phyloP scores from a whole-genome alignment of 1,140 invertebrate genomes.

The Drepana arcuata region DNA sequence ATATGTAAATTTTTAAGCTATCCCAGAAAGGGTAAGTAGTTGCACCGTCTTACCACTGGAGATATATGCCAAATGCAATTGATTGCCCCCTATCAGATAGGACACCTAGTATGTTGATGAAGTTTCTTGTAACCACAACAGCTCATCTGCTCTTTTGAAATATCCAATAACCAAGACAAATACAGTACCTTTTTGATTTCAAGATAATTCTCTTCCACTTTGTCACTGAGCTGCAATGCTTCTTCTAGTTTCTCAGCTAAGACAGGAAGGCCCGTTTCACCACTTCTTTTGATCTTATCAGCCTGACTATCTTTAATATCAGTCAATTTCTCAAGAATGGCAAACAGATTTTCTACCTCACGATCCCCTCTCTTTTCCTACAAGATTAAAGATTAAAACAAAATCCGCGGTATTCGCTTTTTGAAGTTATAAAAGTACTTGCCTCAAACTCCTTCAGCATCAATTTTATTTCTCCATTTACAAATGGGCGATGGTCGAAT shows the following conservation, averaged over 20 bases:
- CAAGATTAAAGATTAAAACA: conserved; percentile 23
- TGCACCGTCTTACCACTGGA: too few species aligned
- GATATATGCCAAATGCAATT: too few species aligned
- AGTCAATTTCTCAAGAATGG: conserved; percentile 82
- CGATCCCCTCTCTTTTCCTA: conserved; percentile 83
- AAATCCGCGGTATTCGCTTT: too few species aligned
- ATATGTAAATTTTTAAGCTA: too few species aligned
- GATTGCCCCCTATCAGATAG: too few species aligned
- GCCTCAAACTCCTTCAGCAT: conserved; percentile 90
- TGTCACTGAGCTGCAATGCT: conserved; percentile 75
- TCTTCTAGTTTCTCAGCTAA: conserved; percentile 78
- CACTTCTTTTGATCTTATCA: conserved; percentile 74
- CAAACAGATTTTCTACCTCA: conserved; percentile 85
- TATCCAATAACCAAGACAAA: too few species aligned
- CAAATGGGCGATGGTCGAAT: conserved; percentile 87
- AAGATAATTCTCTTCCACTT: conserved; percentile 56
- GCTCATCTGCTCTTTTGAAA: too few species aligned
- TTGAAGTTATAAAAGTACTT: too few species aligned
- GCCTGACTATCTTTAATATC: conserved; percentile 83
- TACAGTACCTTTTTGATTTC: conserved; percentile 32
- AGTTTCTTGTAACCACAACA: too few species aligned
- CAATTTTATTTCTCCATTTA: conserved; percentile 87
- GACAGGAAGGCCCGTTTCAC: conserved; percentile 75
- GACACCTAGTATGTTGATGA: too few species aligned
- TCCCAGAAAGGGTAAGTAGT: too few species aligned